phyloP scores from a whole-genome alignment of 2,797 vertebrate genomes.

The Mus caroli region DNA sequence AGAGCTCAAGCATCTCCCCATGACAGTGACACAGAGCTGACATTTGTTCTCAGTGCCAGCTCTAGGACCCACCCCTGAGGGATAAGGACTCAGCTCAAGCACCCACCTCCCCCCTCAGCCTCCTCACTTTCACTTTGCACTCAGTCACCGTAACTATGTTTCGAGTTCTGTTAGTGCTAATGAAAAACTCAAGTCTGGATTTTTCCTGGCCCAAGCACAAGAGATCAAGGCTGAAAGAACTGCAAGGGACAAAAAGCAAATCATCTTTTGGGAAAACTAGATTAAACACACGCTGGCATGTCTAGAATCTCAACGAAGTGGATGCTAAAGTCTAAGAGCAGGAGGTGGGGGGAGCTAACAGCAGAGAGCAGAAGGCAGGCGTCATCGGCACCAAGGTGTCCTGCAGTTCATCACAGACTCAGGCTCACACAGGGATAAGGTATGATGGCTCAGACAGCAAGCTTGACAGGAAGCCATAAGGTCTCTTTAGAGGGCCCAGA shows the following conservation, averaged over 20 bases:
- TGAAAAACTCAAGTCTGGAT: slow-evolving; percentile 15
- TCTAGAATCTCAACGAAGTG: slow-evolving; percentile 24
- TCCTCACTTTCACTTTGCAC: slow-evolving; percentile 1
- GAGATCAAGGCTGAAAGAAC: slow-evolving; percentile 14
- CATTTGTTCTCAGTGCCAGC: not conserved
- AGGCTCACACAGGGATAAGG: not conserved
- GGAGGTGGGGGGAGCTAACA: not conserved
- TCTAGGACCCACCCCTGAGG: not conserved
- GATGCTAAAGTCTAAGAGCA: not conserved
- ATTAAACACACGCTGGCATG: not conserved
- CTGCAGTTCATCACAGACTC: not conserved
- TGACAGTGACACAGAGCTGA: not conserved
- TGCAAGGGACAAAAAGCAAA: not conserved
- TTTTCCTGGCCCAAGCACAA: not conserved
- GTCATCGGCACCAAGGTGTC: fast-evolving
- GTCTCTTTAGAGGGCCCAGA: not conserved
- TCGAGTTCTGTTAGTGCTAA: not conserved
- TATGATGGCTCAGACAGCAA: not conserved
- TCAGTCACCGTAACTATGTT: not conserved
- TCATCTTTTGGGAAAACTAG: not conserved
- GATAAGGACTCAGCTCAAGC: not conserved
- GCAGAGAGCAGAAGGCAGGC: not conserved
- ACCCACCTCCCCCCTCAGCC: too few species aligned
- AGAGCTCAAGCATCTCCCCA: not conserved
- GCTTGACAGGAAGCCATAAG: not conserved